A percentile compares a stretch with the other conserved stretches of the same genome.
These are phyloP conservation scores for Drosophila heteroneura DNA, from an alignment of 2,888 invertebrate genomes.

Conservation along the genomic window DNA sequence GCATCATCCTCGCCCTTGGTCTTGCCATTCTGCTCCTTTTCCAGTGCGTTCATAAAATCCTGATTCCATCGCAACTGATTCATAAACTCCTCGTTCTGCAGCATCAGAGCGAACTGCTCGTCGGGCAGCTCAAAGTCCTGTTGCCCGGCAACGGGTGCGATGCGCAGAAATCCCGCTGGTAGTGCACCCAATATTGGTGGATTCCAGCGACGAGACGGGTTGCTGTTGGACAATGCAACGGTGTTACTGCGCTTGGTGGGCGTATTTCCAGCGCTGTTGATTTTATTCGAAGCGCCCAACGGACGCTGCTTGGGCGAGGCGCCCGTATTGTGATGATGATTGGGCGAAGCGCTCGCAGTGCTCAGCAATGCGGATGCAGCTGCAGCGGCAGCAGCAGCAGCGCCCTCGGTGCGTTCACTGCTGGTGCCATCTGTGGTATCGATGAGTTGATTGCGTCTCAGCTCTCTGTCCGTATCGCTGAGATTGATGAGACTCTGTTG, in stretches of 20 bases:
- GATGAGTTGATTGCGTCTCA: slow-evolving; percentile 69
- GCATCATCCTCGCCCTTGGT: slow-evolving; percentile 88
- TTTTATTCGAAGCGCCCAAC: slow-evolving; percentile 54
- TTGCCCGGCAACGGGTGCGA: slow-evolving; percentile 67
- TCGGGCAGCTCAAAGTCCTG: slow-evolving; percentile 90
- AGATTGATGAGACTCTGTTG: slow-evolving; percentile 83
- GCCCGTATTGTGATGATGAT: slow-evolving; percentile 82
- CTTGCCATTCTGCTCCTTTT: slow-evolving; percentile 89
- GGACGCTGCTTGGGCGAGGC: slow-evolving; percentile 85
- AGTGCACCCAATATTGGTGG: slow-evolving; percentile 92
- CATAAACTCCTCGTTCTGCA: slow-evolving; percentile 97
- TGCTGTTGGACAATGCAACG: slow-evolving; percentile 39
- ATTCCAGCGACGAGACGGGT: slow-evolving; percentile 88
- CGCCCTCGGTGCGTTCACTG: slow-evolving; percentile 31
- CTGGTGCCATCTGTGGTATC: slow-evolving; percentile 78
- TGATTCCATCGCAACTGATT: slow-evolving; percentile 93
- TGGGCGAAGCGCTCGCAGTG: slow-evolving; percentile 65
- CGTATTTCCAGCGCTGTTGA: slow-evolving; percentile 67
- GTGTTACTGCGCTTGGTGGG: slow-evolving; percentile 69
- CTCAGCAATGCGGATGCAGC: slow-evolving; percentile 57
- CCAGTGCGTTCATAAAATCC: slow-evolving; percentile 93
- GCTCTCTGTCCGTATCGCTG: slow-evolving; percentile 68
- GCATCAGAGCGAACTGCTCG: slow-evolving; percentile 93
- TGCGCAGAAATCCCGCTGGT: slow-evolving; percentile 91
- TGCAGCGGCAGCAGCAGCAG: slow-evolving; percentile 18